A percentile compares a stretch with the other conserved stretches of the same genome.
Conservation (phyloP, 2,797 vertebrate species). For the Triplophysa yarkandensis region DNA sequence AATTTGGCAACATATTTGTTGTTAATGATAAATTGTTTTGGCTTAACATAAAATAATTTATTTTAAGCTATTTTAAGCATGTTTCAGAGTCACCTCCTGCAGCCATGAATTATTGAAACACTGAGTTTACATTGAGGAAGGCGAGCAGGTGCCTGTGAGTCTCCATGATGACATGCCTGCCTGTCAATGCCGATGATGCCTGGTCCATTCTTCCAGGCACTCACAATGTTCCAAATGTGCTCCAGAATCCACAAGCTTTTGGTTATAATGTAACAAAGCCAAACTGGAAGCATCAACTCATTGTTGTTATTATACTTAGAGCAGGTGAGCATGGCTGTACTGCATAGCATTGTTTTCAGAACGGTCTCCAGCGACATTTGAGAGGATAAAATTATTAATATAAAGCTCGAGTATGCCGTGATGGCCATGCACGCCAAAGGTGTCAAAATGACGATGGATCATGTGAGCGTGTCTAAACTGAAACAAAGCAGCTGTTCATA, state of each 20-base stretch:
- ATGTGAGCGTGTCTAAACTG: constrained; percentile 12
- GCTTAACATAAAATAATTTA: no score
- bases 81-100: background rate
- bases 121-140: background rate
- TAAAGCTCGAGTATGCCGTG: constrained; percentile 12
- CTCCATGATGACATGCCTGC: constrained; percentile 1
- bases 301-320: constrained; percentile 10
- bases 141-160: background rate
- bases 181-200: constrained; percentile 23
- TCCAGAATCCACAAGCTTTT: constrained; percentile 46
- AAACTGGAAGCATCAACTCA: constrained; percentile 27
- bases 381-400: constrained; percentile 31
- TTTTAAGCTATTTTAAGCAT: no score
- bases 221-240: constrained; percentile 44
- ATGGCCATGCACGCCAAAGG: background rate
- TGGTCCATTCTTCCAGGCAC: constrained; percentile 30
- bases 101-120: constrained; percentile 10
- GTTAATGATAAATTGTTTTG: no score
- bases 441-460: constrained; percentile 34
- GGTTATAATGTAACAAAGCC: constrained; percentile 63
- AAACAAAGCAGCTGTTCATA: constrained; percentile 4
- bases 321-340: constrained; percentile 4
- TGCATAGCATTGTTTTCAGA: constrained; percentile 33
- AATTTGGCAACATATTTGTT: no score
- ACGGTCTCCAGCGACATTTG: constrained; percentile 24